Evolutionary conservation across 2,888 invertebrate species (phyloP), one percentile per base, ranked within the genome.

Genomic region (Tineola bisselliella): DNA sequence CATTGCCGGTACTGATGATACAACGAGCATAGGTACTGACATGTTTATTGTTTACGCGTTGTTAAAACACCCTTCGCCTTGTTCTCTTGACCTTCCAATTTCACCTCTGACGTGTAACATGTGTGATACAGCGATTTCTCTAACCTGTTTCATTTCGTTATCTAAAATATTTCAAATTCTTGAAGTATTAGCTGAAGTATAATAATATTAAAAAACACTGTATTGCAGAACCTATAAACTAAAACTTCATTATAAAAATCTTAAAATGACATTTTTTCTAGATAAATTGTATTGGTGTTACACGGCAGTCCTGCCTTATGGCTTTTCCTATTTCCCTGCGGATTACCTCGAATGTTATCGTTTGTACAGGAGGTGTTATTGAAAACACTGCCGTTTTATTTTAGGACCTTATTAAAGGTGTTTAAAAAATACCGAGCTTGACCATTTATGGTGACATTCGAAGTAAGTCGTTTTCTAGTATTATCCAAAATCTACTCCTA

Each of bases 401-500:
- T 65, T 64, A 68, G 63, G 66, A 64, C 64, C 66, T 33, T 33
- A n/a, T 38, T 61, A 30, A n/a, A 38, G 44, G 59, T 62, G 31
- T 33, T 60, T 30, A 43, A 13, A 59, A 57, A 54, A 54, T 54
- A 54, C 54, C 54, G 54, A 54, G 54, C 58, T 33, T 33, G 13
- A 38, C 33, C 31, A 13, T 33, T 38, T 18, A 13, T 59, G 25
- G 59, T 30, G 58, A 33, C 30, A 58, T 58, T 58, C 33, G 58
- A 33, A 33, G 58, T 33, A 33, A 31, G 31, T 11, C 31, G 58
- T 33, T 58, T 15, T 19, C 72, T 79, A 78, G 73, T 79, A 78
- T 48, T 81, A 84, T 81, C 86, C 86, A 84, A 84, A 81, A 73
- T 84, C 82, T 83, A 83, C 77, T 84, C 84, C 86, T 86, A 84